These are phyloP conservation scores for Greenwoodochromis staneri DNA, from an alignment of 2,113 vertebrate genomes.

Conservation along the genomic window DNA sequence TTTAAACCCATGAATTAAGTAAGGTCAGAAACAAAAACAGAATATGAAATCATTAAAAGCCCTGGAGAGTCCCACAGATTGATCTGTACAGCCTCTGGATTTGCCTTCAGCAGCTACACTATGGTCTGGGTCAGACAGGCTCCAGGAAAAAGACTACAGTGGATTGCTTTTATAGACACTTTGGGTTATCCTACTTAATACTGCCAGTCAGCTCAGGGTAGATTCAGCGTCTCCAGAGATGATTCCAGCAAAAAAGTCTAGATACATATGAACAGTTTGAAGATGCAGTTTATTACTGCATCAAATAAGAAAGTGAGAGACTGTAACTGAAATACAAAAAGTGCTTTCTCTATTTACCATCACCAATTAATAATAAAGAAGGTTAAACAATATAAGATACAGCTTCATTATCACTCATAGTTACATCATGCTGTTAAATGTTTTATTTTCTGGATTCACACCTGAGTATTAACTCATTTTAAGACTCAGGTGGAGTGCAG, in stretches of 20 bases:
- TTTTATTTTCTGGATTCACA: not conserved
- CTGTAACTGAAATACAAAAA: not conserved
- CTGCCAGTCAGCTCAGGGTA: no score
- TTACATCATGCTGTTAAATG: not conserved
- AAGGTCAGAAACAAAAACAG: not conserved
- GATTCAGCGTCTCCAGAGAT: no score
- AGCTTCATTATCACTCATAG: fast-evolving
- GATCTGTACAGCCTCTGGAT: no score
- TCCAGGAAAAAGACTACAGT: no score
- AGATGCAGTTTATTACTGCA: fast-evolving
- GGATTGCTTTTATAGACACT: no score
- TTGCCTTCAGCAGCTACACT: no score
- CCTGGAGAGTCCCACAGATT: no score
- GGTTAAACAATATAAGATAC: not conserved
- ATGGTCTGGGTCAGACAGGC: no score
- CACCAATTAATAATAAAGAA: not conserved
- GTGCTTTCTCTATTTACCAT: not conserved
- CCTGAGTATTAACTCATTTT: not conserved
- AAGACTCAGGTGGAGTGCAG: no score
- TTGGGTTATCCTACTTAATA: no score
- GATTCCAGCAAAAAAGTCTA: no score
- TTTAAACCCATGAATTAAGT: not conserved
- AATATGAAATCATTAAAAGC: no score
- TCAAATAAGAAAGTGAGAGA: not conserved
- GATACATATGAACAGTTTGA: not conserved